Evolutionary conservation across 2,797 vertebrate genomes (phyloP).

Genomic region (Vireo griseus): DNA sequence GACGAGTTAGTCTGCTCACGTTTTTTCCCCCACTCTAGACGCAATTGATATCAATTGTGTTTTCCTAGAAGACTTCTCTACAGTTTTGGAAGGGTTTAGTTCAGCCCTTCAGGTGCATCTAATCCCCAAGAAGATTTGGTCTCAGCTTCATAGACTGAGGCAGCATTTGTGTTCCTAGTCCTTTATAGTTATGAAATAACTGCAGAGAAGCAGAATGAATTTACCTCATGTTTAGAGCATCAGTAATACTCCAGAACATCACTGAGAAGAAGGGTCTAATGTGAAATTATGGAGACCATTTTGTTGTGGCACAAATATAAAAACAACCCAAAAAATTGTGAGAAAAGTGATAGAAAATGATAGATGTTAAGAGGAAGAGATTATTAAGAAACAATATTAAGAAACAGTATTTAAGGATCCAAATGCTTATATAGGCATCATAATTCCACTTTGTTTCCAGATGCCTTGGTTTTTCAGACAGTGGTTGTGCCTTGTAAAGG

Average conservation of each 20-base stretch:
- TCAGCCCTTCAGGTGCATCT: not conserved
- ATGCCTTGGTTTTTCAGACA: not conserved
- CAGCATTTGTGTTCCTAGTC: not conserved
- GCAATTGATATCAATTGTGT: accelerated
- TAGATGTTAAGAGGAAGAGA: not conserved
- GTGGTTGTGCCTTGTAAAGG: not conserved
- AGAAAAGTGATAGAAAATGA: not conserved
- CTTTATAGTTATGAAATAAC: not conserved
- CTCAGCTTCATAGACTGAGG: not conserved
- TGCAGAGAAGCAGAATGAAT: not conserved
- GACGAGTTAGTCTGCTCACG: not conserved
- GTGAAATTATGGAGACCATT: not conserved
- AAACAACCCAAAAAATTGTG: not conserved
- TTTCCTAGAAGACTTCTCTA: not conserved
- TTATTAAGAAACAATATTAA: not conserved
- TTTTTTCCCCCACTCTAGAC: not conserved
- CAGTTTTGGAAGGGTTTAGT: not conserved
- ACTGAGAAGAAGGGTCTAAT: not conserved
- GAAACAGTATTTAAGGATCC: not conserved
- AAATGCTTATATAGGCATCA: not conserved
- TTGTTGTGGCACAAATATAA: not conserved
- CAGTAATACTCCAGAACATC: not conserved
- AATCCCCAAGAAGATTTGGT: not conserved
- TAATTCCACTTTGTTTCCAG: not conserved
- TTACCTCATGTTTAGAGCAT: not conserved